Percentiles rank a stretch among this genome's conserved stretches.
These are phyloP conservation scores for Rhodeus uyekii DNA, from an alignment of 2,797 vertebrate genomes.

Conservation along the genomic window DNA sequence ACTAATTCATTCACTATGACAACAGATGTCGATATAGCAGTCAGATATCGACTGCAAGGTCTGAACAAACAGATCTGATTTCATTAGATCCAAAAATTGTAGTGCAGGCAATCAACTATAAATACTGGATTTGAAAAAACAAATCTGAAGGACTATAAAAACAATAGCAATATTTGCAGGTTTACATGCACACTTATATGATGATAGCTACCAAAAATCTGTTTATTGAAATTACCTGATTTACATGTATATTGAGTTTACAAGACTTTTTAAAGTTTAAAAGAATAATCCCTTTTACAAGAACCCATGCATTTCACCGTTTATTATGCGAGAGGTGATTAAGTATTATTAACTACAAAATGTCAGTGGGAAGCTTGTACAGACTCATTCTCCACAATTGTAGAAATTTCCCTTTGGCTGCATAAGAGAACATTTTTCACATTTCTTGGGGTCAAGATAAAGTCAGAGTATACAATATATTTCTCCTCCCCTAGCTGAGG, in stretches of 20 bases:
- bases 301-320: too few relatives aligned
- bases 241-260: too few relatives aligned
- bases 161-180: not conserved
- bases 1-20: not conserved
- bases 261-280: too few relatives aligned
- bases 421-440: not conserved
- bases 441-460: not conserved
- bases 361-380: too few relatives aligned
- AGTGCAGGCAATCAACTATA: not conserved
- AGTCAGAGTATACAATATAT: not conserved
- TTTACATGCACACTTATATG: not conserved
- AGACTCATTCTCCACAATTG: not conserved
- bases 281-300: too few relatives aligned
- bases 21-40: slow-evolving; percentile 1
- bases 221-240: too few relatives aligned
- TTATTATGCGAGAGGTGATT: too few relatives aligned
- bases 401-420: not conserved
- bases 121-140: not conserved
- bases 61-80: not conserved
- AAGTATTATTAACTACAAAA: not conserved
- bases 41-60: not conserved
- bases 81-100: not conserved
- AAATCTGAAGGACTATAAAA: not conserved
- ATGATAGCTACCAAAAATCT: too few relatives aligned
- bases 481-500: not conserved